These are phyloP conservation scores for Characodon lateralis DNA, from an alignment of 2,797 vertebrate species.

Conservation along the genomic window DNA sequence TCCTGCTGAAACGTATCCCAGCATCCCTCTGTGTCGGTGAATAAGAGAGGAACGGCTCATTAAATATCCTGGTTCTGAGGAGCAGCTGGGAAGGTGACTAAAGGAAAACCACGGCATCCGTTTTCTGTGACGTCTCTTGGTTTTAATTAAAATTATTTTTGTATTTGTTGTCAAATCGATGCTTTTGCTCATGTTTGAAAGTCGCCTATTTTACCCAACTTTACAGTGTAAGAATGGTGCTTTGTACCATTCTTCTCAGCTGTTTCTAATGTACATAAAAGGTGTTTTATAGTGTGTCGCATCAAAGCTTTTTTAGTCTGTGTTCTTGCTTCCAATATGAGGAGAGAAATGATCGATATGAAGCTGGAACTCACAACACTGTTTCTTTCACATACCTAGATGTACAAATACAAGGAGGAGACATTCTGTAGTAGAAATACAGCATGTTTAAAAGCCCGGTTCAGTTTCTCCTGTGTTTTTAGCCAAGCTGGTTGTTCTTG, in stretches of 20 bases:
- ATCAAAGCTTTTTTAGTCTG: slow-evolving; percentile 9
- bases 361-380: neutral
- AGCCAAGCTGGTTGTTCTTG: neutral
- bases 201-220: slow-evolving; percentile 39
- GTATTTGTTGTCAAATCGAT: slow-evolving; percentile 53
- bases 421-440: neutral
- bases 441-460: neutral
- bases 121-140: slow-evolving; percentile 32
- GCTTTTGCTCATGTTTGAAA: slow-evolving; percentile 48
- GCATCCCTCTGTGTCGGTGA: slow-evolving; percentile 39
- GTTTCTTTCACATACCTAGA: neutral
- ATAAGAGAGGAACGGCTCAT: slow-evolving; percentile 15
- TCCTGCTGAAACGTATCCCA: slow-evolving; percentile 37
- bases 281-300: slow-evolving; percentile 71
- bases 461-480: neutral
- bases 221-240: slow-evolving; percentile 48
- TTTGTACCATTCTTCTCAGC: slow-evolving; percentile 69
- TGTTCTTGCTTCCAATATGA: slow-evolving; percentile 1
- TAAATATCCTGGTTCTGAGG: slow-evolving; percentile 16
- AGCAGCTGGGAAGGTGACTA: slow-evolving; percentile 19
- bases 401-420: neutral
- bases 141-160: slow-evolving; percentile 77
- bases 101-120: slow-evolving; percentile 19
- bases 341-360: neutral
- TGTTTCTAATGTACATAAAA: slow-evolving; percentile 75